phyloP scores from a whole-genome alignment of 2,113 vertebrate genomes.

The Tinamus guttatus region DNA sequence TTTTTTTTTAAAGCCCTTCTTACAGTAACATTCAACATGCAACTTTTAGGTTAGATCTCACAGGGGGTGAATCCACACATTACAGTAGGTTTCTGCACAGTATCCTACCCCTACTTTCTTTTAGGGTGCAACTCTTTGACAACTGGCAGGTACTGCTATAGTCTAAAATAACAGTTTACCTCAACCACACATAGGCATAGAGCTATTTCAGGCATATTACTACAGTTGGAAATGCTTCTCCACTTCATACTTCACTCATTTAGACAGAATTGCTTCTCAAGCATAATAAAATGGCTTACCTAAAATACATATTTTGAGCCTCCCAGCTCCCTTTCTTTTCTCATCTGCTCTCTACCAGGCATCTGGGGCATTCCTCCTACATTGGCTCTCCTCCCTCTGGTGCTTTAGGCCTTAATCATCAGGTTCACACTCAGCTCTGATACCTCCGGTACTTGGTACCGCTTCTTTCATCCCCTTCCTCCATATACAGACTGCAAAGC shows the following conservation, averaged over 20 bases:
- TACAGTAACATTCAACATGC: not conserved
- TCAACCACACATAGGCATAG: not conserved
- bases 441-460: not conserved
- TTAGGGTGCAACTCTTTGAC: not conserved
- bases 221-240: not conserved
- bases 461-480: not conserved
- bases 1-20: not conserved
- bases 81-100: not conserved
- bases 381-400: not conserved
- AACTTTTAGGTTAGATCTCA: not conserved
- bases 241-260: not conserved
- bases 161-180: not conserved
- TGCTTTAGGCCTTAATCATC: not conserved
- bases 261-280: not conserved
- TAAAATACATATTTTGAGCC: not conserved
- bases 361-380: not conserved
- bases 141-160: not conserved
- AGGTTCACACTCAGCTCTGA: not conserved
- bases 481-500: not conserved
- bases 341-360: not conserved
- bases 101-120: not conserved
- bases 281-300: not conserved
- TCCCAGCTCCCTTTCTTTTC: not conserved
- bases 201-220: not conserved
- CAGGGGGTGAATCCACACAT: not conserved